Percentiles rank a stretch among this genome's conserved stretches.
Evolutionary conservation across 2,797 vertebrate genomes (phyloP).

Genomic region (Adelosebastes latens): DNA sequence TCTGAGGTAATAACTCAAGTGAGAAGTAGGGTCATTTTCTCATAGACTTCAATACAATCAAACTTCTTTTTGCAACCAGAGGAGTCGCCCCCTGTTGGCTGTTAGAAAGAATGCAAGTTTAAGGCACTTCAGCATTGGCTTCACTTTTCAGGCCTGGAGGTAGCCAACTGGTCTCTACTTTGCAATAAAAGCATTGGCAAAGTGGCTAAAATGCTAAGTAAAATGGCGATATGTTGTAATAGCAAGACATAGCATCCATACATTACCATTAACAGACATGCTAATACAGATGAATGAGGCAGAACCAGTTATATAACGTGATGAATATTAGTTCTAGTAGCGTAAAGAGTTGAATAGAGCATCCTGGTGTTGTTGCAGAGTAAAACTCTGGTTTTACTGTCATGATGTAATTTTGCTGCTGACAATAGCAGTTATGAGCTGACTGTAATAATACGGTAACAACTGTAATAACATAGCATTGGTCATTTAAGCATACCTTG

Average conservation of each 20-base stretch:
- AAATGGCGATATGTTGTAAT: not conserved
- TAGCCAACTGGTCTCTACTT: too few relatives aligned
- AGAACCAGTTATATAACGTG: not conserved
- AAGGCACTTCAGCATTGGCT: too few relatives aligned
- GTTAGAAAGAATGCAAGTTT: too few relatives aligned
- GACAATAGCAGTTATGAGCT: conserved; percentile 31
- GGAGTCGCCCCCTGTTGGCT: too few relatives aligned
- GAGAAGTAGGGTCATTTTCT: too few relatives aligned
- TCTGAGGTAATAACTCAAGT: too few relatives aligned
- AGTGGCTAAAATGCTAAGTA: not conserved
- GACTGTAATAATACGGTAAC: conserved; percentile 45
- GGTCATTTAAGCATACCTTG: conserved; percentile 29
- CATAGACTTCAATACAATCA: too few relatives aligned
- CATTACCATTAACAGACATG: not conserved
- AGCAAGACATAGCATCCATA: not conserved
- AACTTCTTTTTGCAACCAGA: too few relatives aligned
- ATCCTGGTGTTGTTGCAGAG: not conserved
- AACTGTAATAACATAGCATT: conserved; percentile 43
- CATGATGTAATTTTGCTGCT: conserved; percentile 1
- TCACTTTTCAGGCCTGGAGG: too few relatives aligned
- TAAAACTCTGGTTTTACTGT: not conserved
- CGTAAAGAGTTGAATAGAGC: not conserved
- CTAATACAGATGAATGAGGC: not conserved
- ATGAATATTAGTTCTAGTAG: not conserved
- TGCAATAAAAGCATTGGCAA: not conserved